Base-by-base conservation (phyloP, 2,797 vertebrate species). In the Sitta carolinensis region DNA sequence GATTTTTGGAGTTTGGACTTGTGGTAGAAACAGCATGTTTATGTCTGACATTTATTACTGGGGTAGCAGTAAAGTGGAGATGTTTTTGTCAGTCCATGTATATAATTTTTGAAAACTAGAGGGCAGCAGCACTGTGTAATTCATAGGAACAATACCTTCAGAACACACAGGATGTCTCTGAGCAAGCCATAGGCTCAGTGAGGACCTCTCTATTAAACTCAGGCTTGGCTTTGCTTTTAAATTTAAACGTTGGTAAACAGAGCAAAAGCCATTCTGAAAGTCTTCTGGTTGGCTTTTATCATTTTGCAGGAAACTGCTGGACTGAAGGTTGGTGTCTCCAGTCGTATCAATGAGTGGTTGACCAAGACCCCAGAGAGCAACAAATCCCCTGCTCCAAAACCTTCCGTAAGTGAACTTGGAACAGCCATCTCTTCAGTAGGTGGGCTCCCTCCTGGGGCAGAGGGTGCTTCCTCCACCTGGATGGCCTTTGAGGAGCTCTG, bases 321-420 rank as follows among this genome's bases (percentile, higher is more conserved):
- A 67, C 98, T 99, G 97, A 99, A 99, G 96, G 98, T 99, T 89
- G 99, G 99, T 40, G 99, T 99, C 95, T 99, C 99, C 13, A 99
- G 99, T 96, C 99, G 99, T 96, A 99, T 99, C 98, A 99, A 98
- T 2, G 99, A 99, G 97, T 99, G 99, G 99, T 98, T 99, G 97
- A 99, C 98, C 90, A 99, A 99, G 98, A 99, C 99, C 94, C 99
- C 99, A 7, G 99, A 99, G 91, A 96, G 98, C 78, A 98, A 98
- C 98, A 99, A 99, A 98, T 97, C 97, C 1, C 94, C 98, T 29
- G 98, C 98, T 98, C 98, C 98, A 95, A 99, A 98, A 95, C 99
- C 99, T 93, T 97, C 98, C 90, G 99, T 99, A 98, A 98, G 99
- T 98, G 43, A 80, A 54, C 3, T 58, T 61, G n/a, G 30, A 74